Base-by-base conservation (phyloP, 2,113 vertebrate species). In the Caranx ignobilis region DNA sequence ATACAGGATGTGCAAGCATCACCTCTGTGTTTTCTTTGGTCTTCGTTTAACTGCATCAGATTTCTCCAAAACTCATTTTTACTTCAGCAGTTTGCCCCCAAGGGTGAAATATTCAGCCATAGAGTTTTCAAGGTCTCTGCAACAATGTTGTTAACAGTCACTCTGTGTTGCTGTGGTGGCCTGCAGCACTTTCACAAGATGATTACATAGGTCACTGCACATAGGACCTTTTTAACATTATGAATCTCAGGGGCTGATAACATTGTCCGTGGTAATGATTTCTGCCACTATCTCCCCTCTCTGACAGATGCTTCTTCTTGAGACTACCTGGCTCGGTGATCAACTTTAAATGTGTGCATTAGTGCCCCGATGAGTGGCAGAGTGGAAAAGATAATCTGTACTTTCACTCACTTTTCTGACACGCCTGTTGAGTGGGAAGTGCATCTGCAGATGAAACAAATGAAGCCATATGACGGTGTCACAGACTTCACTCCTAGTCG, bases 151-250 rank as follows among this genome's bases (percentile, higher is more conserved):
- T 69, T 35, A 79, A 43, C 60, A 79, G 35, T 5, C 47, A 66
- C 26, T 45, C 52, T 71, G 26, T 26, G 26, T 26, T 35, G 31
- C 54, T 60, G 48, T 50, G n/a, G 52, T 32, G 32, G 50, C 67
- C 77, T 81, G 56, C 67, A 72, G 56, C 77, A 45, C 48, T 74
- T 48, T 71, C 16, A 62, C n/a, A 31, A 56, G 63, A 45, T 56
- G 56, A 47, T 56, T 72, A 60, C 45, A 71, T 37, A 69, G 55
- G 69, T 83, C 62, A 62, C 37, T 83, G 62, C 69, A 59, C 72
- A 77, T 26, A 63, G 39, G 37, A 41, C 65, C 35, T 56, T 76
- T 47, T 67, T 31, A 56, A 16, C 43, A 55, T 21, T 63, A n/a
- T 52, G 39, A 52, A 59, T 69, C 13, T 18, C 45, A 26, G 3